A percentile compares a stretch with the other conserved stretches of the same genome.
Evolutionary conservation across 2,888 invertebrate genomes (phyloP).

Genomic region (Parascotia fuliginaria): DNA sequence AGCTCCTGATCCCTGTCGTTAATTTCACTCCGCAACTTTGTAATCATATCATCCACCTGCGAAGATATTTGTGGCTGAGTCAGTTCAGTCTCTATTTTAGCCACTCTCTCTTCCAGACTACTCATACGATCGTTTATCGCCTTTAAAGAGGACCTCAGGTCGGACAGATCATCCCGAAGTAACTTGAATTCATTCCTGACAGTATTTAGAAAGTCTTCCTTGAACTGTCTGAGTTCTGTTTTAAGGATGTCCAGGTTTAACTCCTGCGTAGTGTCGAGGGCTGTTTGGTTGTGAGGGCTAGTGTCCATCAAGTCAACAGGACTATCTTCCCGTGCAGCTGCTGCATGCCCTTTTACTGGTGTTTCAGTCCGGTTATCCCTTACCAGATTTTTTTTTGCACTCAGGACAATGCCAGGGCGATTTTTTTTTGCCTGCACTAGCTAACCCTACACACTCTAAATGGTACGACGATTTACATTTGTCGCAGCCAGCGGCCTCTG

Average conservation of each 20-base stretch:
- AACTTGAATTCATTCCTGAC: not conserved
- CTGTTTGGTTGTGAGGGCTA: not conserved
- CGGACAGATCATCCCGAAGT: not conserved
- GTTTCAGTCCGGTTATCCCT: not conserved
- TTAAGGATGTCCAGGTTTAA: not conserved
- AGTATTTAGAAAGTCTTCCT: not conserved
- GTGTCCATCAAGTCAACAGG: not conserved
- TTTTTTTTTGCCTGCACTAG: too few relatives aligned
- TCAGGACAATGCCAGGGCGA: too few relatives aligned
- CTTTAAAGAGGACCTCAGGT: not conserved
- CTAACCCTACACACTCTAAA: too few relatives aligned
- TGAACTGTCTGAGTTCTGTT: not conserved
- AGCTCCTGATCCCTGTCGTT: not conserved
- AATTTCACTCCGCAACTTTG: not conserved
- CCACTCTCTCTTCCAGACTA: conserved; percentile 1
- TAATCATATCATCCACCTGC: not conserved
- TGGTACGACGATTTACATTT: too few relatives aligned
- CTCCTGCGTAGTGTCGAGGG: not conserved
- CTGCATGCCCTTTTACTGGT: too few relatives aligned
- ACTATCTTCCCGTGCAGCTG: not conserved
- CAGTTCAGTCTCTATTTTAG: not conserved
- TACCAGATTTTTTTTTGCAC: not conserved
- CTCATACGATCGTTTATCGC: not conserved
- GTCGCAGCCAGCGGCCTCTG: too few relatives aligned
- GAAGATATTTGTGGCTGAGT: too few relatives aligned